phyloP scores from a whole-genome alignment of 1,140 invertebrate genomes.

The Conus ventricosus region DNA sequence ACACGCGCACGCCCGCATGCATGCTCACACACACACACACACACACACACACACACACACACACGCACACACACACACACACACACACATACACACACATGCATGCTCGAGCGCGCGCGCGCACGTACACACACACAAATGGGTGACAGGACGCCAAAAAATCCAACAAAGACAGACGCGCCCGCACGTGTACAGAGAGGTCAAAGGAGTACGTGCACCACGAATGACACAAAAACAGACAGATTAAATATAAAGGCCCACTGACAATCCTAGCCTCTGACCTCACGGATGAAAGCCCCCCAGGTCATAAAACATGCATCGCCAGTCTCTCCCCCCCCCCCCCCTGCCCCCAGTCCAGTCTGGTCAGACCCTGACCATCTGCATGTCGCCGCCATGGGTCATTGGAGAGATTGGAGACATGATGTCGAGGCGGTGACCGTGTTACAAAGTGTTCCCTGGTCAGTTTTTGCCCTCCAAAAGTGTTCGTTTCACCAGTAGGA shows the following conservation, averaged over 20 bases:
- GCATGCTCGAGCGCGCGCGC: too few species aligned
- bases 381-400: neutral
- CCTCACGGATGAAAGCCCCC: neutral
- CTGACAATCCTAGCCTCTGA: too few species aligned
- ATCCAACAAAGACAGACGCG: too few species aligned
- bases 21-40: neutral
- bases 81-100: neutral
- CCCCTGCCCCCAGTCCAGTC: neutral
- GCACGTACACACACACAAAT: neutral
- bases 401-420: too few species aligned
- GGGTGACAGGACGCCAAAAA: neutral
- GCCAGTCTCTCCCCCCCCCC: neutral
- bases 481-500: too few species aligned
- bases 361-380: neutral
- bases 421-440: too few species aligned
- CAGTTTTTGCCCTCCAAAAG: neutral
- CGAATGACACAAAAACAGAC: too few species aligned
- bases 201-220: too few species aligned
- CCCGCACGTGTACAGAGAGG: too few species aligned
- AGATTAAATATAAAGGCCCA: too few species aligned
- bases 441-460: too few species aligned
- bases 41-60: neutral
- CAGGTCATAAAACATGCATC: neutral
- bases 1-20: neutral
- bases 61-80: neutral